phyloP scores from a whole-genome alignment of 2,888 invertebrate genomes.

The Noctua comes region DNA sequence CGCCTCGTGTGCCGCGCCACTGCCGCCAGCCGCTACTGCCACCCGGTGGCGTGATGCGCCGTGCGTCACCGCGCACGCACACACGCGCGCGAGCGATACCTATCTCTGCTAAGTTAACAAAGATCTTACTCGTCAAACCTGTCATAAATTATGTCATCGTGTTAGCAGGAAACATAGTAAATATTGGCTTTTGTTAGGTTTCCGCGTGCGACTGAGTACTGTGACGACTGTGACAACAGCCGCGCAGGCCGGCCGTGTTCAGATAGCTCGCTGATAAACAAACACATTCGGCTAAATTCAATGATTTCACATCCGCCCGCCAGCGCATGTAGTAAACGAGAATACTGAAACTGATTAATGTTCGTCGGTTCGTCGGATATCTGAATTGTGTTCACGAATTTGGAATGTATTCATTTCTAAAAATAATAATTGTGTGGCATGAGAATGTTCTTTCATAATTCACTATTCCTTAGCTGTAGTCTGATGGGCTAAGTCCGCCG shows the following conservation, averaged over 20 bases:
- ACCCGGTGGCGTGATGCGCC: conserved; percentile 61
- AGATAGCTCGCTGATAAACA: conserved; percentile 49
- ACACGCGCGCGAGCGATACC: conserved; percentile 23
- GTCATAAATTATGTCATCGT: conserved; percentile 64
- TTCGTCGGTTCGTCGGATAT: no score
- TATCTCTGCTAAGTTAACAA: conserved; percentile 53
- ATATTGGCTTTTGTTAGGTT: conserved; percentile 57
- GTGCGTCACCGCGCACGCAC: conserved; percentile 61
- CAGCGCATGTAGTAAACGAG: conserved; percentile 10
- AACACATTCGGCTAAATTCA: conserved; percentile 38
- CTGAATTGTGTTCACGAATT: conserved; percentile 9
- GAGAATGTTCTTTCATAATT: neutral
- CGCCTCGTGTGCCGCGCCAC: conserved; percentile 5
- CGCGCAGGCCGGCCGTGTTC: conserved; percentile 8
- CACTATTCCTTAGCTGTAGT: neutral
- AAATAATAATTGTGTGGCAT: conserved; percentile 3
- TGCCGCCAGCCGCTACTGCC: neutral
- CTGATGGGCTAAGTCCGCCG: neutral
- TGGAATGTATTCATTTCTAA: neutral
- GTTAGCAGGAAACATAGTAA: conserved; percentile 57
- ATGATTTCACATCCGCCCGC: conserved; percentile 38
- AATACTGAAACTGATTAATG: conserved; percentile 4
- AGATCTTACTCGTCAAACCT: conserved; percentile 54
- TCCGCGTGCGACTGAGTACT: conserved; percentile 46
- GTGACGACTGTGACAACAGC: conserved; percentile 24